Conservation (phyloP, 2,797 vertebrate species). For the Euphonia xanthogaster region DNA sequence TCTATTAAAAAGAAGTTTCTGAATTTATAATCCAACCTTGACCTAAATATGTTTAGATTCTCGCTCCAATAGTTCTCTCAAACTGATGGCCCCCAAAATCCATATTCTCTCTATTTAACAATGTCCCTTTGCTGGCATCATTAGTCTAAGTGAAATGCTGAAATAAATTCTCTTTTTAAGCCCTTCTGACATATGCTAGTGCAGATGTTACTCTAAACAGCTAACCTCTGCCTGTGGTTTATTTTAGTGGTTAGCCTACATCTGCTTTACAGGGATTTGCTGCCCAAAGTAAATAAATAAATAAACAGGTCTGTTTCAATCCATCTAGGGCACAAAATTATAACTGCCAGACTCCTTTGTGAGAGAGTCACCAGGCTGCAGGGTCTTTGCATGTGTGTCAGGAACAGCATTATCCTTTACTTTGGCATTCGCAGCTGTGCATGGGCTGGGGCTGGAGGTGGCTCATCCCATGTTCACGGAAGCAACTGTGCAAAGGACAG, state of each 20-base stretch:
- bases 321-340: neutral
- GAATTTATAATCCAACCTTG: slow-evolving; percentile 63
- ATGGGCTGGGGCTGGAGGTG: neutral
- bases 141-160: slow-evolving; percentile 26
- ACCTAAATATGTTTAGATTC: slow-evolving; percentile 47
- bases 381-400: accelerated
- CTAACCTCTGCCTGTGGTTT: neutral
- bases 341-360: neutral
- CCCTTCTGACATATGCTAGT: slow-evolving; percentile 34
- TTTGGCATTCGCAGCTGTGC: neutral
- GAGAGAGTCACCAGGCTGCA: neutral
- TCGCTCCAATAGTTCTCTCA: neutral
- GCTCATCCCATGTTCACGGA: accelerated
- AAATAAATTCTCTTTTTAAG: slow-evolving; percentile 31
- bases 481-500: neutral
- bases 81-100: neutral
- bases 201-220: slow-evolving; percentile 37
- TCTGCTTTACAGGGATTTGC: slow-evolving; percentile 7
- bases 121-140: neutral
- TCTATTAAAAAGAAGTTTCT: slow-evolving; percentile 50
- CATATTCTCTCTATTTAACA: neutral
- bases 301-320: neutral
- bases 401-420: neutral
- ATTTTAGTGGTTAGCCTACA: neutral
- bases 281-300: neutral